These are phyloP conservation scores for Sciurus niger DNA, from an alignment of 2,113 vertebrate species.

Conservation along the genomic window DNA sequence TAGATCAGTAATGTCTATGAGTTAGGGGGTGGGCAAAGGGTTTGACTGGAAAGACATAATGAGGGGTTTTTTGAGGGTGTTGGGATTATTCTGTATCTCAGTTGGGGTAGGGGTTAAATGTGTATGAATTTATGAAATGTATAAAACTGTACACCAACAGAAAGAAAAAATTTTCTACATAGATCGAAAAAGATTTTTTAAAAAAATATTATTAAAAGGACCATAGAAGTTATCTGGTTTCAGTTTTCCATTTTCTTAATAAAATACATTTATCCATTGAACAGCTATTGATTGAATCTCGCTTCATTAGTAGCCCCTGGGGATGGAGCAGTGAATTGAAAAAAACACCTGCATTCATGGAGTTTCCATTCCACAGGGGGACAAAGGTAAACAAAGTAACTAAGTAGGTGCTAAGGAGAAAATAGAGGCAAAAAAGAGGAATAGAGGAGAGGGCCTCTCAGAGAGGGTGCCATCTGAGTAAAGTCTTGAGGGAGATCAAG, in stretches of 20 bases:
- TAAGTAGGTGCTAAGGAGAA: background rate
- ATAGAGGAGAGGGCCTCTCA: background rate
- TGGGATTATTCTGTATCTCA: background rate
- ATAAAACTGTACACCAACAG: background rate
- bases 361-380: background rate
- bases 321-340: background rate
- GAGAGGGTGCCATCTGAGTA: background rate
- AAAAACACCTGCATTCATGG: background rate
- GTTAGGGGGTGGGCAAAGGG: background rate
- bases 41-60: background rate
- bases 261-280: background rate
- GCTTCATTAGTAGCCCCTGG: background rate
- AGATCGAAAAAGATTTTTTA: background rate
- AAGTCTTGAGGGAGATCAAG: background rate
- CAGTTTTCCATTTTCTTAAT: background rate
- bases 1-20: background rate
- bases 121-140: background rate
- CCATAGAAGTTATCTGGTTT: background rate
- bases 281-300: background rate
- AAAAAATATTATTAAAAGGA: background rate
- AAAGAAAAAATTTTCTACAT: background rate
- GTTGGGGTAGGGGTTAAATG: background rate
- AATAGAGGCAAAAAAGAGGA: background rate
- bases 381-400: background rate
- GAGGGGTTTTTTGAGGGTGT: background rate